phyloP scores from a whole-genome alignment of 2,113 vertebrate genomes.

The Cryptomyrus ogoouensis region DNA sequence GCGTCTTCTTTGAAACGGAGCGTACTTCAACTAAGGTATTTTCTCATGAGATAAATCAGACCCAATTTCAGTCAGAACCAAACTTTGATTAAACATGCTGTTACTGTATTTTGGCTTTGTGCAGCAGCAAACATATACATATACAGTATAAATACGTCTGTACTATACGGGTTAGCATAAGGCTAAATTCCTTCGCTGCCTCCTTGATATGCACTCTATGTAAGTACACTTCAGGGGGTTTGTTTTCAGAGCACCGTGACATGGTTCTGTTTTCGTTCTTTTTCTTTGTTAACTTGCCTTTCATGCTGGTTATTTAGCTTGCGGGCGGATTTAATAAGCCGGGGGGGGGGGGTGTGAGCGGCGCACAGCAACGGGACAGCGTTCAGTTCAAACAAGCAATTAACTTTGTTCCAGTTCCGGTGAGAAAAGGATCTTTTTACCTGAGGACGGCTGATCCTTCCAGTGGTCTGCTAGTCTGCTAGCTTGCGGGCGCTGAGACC shows the following conservation, averaged over 20 bases:
- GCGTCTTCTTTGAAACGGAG: background rate
- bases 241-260: background rate
- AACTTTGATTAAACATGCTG: background rate
- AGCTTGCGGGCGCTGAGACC: background rate
- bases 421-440: background rate
- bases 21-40: background rate
- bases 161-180: background rate
- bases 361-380: background rate
- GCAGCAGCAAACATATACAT: background rate
- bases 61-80: background rate
- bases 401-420: background rate
- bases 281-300: conserved; percentile 1
- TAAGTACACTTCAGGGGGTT: background rate
- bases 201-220: background rate
- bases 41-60: background rate
- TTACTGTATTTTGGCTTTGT: background rate
- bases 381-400: background rate
- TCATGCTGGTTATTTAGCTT: background rate
- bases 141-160: background rate
- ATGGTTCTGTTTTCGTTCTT: background rate
- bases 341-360: background rate
- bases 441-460: background rate
- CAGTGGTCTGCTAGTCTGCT: background rate
- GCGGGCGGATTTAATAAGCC: background rate
- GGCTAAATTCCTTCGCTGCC: background rate